Conservation (phyloP, 1,140 invertebrate species). For the Bradynema listronoti region DNA sequence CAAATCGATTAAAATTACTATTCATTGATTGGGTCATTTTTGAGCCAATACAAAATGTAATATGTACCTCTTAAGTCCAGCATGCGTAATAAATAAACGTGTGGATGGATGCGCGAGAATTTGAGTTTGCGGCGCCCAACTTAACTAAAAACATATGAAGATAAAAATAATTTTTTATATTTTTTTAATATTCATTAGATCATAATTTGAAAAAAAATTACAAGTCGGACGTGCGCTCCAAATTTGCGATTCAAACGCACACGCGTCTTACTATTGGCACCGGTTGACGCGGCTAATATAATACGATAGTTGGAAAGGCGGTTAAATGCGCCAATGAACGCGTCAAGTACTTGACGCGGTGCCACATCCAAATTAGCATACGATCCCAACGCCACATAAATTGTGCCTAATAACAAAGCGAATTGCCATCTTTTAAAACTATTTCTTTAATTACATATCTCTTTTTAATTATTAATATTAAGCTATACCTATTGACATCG, state of each 20-base stretch:
- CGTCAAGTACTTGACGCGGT: constrained; percentile 24
- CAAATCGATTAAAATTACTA: no score
- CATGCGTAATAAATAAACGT: constrained; percentile 29
- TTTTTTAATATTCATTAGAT: no score
- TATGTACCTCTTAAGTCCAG: constrained; percentile 38
- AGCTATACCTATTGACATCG: no score
- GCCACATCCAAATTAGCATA: constrained; percentile 38
- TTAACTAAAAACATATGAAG: constrained; percentile 15
- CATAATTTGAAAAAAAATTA: no score
- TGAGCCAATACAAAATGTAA: neutral
- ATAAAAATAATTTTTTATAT: no score
- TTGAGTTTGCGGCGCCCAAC: constrained; percentile 35
- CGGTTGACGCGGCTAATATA: no score
- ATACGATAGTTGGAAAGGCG: constrained; percentile 37
- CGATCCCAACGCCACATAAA: constrained; percentile 42
- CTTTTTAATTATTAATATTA: no score
- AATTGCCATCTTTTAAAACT: no score
- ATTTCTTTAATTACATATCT: no score
- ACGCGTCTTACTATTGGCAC: constrained; percentile 27
- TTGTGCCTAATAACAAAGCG: constrained; percentile 41
- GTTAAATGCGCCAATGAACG: constrained; percentile 28
- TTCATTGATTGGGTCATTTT: neutral
- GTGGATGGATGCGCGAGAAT: constrained; percentile 36
- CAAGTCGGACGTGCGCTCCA: no score
- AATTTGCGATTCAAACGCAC: neutral